Percentiles rank a stretch among this genome's conserved stretches.
Conservation (phyloP, 2,888 invertebrate species). For the Melitaea athalia region DNA sequence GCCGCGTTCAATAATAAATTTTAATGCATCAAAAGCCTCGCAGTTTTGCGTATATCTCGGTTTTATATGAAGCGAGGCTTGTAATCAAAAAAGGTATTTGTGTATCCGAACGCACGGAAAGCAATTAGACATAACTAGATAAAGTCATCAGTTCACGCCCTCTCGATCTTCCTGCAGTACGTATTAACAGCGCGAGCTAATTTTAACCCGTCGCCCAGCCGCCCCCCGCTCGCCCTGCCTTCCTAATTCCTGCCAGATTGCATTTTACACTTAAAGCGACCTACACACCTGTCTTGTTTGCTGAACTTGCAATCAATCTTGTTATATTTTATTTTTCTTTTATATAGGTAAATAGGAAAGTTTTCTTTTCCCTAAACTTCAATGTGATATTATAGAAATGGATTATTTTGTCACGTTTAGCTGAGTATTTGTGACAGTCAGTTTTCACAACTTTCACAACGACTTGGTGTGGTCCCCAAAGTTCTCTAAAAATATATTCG, state of each 20-base stretch:
- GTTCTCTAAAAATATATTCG: too few species aligned
- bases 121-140: slow-evolving; percentile 27
- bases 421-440: neutral
- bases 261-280: slow-evolving; percentile 36
- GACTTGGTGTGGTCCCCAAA: neutral
- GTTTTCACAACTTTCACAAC: neutral
- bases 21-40: too few species aligned
- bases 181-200: slow-evolving; percentile 27
- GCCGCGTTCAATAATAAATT: neutral
- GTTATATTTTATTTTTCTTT: too few species aligned
- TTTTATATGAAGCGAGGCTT: neutral
- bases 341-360: too few species aligned
- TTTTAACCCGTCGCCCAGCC: slow-evolving; percentile 23
- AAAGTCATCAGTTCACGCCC: slow-evolving; percentile 29
- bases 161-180: slow-evolving; percentile 20
- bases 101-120: slow-evolving; percentile 10
- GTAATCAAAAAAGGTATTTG: neutral
- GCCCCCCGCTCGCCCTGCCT: slow-evolving; percentile 18
- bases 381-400: neutral
- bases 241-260: slow-evolving; percentile 40
- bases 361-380: neutral
- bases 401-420: neutral
- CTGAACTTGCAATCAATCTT: neutral
- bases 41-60: neutral
- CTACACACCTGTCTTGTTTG: slow-evolving; percentile 2